Percentiles rank a stretch among this genome's conserved stretches.
phyloP scores from a whole-genome alignment of 2,113 vertebrate genomes.

The Ictidomys tridecemlineatus region DNA sequence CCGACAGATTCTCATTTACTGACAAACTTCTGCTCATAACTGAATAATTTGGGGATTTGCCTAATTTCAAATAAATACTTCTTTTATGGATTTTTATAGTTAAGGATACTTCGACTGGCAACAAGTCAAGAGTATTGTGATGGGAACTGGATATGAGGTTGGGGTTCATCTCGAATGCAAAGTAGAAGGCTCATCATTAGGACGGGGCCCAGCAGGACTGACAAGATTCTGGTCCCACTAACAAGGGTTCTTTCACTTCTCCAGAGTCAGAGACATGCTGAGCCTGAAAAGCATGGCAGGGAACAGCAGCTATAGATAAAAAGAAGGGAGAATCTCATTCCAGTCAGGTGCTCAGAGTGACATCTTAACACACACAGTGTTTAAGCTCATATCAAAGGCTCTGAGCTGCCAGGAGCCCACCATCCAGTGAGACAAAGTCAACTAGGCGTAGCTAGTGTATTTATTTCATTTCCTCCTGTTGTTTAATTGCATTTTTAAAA shows the following conservation, averaged over 20 bases:
- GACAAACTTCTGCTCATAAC: not conserved
- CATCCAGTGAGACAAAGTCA: not conserved
- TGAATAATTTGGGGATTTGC: not conserved
- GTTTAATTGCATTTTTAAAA: conserved; percentile 30
- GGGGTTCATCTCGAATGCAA: not conserved
- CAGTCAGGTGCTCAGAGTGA: too few relatives aligned
- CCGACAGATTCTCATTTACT: not conserved
- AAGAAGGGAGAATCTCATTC: not conserved
- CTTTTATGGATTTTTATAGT: not conserved
- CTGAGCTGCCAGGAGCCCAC: not conserved
- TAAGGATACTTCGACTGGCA: not conserved
- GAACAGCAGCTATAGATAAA: not conserved
- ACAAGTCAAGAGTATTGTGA: not conserved
- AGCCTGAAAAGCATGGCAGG: not conserved
- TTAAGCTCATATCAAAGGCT: not conserved
- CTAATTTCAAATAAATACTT: not conserved
- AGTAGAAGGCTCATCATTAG: not conserved
- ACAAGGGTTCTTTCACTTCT: not conserved
- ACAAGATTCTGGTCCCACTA: not conserved
- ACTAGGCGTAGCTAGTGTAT: not conserved
- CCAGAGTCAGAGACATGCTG: not conserved
- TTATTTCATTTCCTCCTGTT: not conserved
- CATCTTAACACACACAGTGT: not conserved
- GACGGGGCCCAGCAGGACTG: not conserved
- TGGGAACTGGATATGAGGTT: not conserved